phyloP scores from a whole-genome alignment of 1,140 invertebrate genomes.

The Listronotus bonariensis region DNA sequence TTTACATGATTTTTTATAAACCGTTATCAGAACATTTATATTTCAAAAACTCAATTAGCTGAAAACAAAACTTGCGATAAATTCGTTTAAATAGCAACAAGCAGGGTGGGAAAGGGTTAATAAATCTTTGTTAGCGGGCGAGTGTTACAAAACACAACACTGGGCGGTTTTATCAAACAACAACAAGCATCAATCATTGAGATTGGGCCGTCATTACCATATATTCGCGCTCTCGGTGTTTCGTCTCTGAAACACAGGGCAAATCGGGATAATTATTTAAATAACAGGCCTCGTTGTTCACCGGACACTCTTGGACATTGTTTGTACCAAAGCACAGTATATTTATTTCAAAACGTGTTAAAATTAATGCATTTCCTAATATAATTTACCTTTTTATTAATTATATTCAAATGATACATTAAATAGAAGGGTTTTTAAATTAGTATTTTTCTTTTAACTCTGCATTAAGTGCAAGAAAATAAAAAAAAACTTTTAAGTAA shows the following conservation, averaged over 20 bases:
- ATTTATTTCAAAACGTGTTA: not conserved
- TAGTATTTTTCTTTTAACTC: no score
- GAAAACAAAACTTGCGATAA: constrained; percentile 39
- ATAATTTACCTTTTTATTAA: no score
- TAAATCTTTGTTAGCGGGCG: constrained; percentile 44
- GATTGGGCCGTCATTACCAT: constrained; percentile 44
- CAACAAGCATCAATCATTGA: constrained; percentile 42
- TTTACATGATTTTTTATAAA: not conserved
- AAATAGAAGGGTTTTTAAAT: no score
- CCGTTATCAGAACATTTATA: constrained; percentile 10
- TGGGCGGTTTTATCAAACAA: constrained; percentile 42
- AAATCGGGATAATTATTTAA: constrained; percentile 35
- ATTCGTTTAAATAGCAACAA: constrained; percentile 42
- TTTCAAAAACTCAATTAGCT: constrained; percentile 30
- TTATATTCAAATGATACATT: no score
- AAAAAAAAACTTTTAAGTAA: no score
- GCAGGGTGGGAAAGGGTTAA: constrained; percentile 39
- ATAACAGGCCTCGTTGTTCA: constrained; percentile 27
- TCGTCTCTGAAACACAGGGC: constrained; percentile 11
- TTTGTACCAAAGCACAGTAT: not conserved
- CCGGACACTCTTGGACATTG: constrained; percentile 12
- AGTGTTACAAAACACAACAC: constrained; percentile 44
- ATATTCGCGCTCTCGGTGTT: constrained; percentile 24
- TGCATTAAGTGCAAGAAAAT: no score
- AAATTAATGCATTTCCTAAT: not conserved